Base-by-base conservation (phyloP, 2,888 invertebrate species). In the Caenorhabditis afra region DNA sequence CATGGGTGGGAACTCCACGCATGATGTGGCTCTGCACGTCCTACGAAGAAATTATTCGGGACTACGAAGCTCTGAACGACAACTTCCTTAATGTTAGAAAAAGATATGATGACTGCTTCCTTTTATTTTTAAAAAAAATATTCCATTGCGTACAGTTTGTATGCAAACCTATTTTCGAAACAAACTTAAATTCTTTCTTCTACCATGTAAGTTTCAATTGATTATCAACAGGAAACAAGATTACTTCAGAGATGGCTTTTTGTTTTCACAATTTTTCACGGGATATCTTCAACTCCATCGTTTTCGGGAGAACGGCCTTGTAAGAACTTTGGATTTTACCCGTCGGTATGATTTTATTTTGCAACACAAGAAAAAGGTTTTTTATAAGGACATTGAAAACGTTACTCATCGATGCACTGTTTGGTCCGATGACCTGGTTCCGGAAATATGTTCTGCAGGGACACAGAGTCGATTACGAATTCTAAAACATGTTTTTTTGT, bases 21-120 rank as follows among this genome's bases (percentile, higher is more conserved):
- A 77, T 53, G 68, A 82, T 82, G 82, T 76, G 78, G 77, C 76
- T 65, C 77, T 65, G 76, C 76, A 73, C 80, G 78, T 75, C 68
- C 29, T 18, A 74, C 59, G 59, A 23, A 65, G 44, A 50, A 71
- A 41, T 55, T 55, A 18, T 39, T 52, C 35, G 23, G 52, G 57
- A 18, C 55, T 41, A 16, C 49, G 16, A 61, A 50, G 35, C 57
- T 3, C 50, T 52, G 29, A 29, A 52, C 3, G 20, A 12, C 29
- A 29, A 29, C 3, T 5, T 29, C 29, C 3, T 7, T 29, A 3
- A 5, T 7, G 3, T 5, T 29, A 29, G 4, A 7, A 7, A 29
- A 3, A 29, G 29, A 29, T 29, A 3, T 5, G 4, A 29, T 29
- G 7, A 29, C 29, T 29, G 3, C 29, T 29, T 7, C 7, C 4